phyloP scores from a whole-genome alignment of 2,888 invertebrate genomes.

The Poecilobothrus nobilitatus region DNA sequence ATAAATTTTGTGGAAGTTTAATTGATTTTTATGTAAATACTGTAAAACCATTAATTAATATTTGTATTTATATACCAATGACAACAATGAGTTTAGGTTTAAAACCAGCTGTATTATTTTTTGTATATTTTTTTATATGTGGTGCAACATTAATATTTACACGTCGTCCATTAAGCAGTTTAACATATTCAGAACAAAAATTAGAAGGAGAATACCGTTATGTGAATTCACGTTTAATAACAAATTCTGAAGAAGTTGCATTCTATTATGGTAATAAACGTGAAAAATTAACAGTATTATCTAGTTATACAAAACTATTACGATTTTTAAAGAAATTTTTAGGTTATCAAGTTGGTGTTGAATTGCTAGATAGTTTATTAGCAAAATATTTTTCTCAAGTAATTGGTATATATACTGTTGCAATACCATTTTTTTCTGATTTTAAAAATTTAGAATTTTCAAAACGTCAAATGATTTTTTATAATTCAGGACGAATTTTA shows the following conservation, averaged over 20 bases:
- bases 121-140: conserved; percentile 77
- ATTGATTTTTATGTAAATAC: conserved; percentile 91
- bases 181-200: conserved; percentile 92
- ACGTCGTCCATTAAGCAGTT: conserved; percentile 72
- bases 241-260: conserved; percentile 83
- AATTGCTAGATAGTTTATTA: conserved; percentile 90
- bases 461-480: too few relatives aligned
- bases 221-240: conserved; percentile 91
- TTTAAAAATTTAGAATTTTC: conserved; percentile 29
- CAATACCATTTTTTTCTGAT: conserved; percentile 80
- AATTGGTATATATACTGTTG: conserved; percentile 91
- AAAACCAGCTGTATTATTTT: conserved; percentile 81
- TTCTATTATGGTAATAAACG: conserved; percentile 74
- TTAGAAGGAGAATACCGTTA: conserved; percentile 98
- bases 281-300: conserved; percentile 78
- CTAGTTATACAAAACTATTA: conserved; percentile 82
- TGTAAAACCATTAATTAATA: conserved; percentile 87
- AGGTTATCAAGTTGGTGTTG: conserved; percentile 84
- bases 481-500: background rate
- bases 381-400: conserved; percentile 96
- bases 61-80: conserved; percentile 85
- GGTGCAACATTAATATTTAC: conserved; percentile 80
- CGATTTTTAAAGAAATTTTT: conserved; percentile 77
- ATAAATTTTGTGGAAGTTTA: conserved; percentile 92
- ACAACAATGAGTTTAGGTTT: conserved; percentile 73